Evolutionary conservation across 2,113 vertebrate species (phyloP), one percentile per base, ranked within the genome.

Genomic region (Globicephala melas): DNA sequence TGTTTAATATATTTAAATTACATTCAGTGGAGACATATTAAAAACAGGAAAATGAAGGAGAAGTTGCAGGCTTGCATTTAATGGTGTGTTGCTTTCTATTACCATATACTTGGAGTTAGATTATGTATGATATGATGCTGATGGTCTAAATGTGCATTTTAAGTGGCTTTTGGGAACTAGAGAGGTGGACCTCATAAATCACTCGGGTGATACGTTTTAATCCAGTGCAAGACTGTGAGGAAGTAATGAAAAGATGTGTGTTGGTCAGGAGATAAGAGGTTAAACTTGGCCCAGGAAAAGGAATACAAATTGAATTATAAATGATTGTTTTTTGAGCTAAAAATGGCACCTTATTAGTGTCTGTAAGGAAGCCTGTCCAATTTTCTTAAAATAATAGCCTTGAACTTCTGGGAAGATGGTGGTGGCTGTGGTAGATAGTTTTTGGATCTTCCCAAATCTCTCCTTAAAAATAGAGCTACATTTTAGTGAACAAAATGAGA

Each of bases 1-100:
- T 82, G 21, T 97, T 95, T 84, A 93, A 70, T 95, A 38, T 68
- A 17, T 87, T 80, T 88, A 97, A 97, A 83, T 94, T 95, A 76
- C 95, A 97, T 94, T 95, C 65, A 94, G 41, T 62, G 58, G 58
- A 82, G 36, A 80, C 25, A 36, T 95, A 76, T 92, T 98, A 87
- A 87, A 96, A 92, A 81, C 28, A 93, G 31, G 38, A 91, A 82
- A 92, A 94, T 93, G 62, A 91, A 90, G 91, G 82, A 44, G 38
- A 67, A 74, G 3, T 50, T 70, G 2, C 8, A 44, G 33, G 6
- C 18, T 83, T 88, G 10, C 70, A 25, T 91, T 92, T 93, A 55
- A 55, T 89, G 58, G 62, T 62, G 11, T 87, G 3, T 86, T 77
- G 81, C 36, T 89, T 93, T 82, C 38, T 26, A 67, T 94, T 71